Conservation (phyloP, 2,888 invertebrate genomes). For the Acanthopleura granulata region DNA sequence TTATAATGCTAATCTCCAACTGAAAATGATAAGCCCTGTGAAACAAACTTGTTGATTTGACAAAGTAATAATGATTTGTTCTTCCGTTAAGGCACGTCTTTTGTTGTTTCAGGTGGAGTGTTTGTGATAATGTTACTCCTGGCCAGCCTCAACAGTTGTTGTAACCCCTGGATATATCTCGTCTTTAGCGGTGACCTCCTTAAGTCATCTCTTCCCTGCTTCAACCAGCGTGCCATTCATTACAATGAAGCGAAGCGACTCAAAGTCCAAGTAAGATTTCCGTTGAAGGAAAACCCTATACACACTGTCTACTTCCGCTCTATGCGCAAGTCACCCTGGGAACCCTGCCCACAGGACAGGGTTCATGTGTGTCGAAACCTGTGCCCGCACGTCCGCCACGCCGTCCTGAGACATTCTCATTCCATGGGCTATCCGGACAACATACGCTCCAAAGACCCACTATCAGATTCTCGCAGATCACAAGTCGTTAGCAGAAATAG, state of each 20-base stretch:
- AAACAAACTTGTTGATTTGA: no score
- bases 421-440: no score
- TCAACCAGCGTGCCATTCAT: background rate
- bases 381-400: background rate
- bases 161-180: slow-evolving; percentile 75
- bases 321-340: background rate
- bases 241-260: background rate
- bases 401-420: background rate
- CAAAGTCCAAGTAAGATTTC: background rate
- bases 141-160: slow-evolving; percentile 78
- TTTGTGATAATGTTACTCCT: slow-evolving; percentile 61
- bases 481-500: no score
- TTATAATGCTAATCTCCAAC: no score
- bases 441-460: no score
- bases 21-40: no score
- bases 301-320: background rate
- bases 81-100: no score
- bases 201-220: background rate
- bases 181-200: slow-evolving; percentile 66
- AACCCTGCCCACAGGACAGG: background rate
- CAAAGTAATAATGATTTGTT: no score
- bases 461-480: no score
- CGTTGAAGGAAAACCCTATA: background rate
- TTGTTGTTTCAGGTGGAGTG: slow-evolving; percentile 44
- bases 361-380: background rate